phyloP scores from a whole-genome alignment of 2,888 invertebrate species.

The Dynastes tityus region DNA sequence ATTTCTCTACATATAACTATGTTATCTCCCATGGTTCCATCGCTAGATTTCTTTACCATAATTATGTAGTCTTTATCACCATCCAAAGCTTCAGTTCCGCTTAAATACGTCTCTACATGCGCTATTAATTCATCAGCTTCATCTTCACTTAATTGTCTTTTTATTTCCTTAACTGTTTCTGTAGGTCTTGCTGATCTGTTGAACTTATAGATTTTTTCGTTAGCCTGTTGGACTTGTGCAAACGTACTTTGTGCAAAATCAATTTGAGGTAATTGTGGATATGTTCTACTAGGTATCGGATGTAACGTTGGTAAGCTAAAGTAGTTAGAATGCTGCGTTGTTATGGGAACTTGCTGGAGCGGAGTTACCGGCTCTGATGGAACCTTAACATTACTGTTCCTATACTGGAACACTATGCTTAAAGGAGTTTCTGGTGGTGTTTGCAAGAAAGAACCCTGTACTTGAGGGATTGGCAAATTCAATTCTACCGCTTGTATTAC shows the following conservation, averaged over 20 bases:
- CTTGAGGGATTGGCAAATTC: slow-evolving; percentile 29
- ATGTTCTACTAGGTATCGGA: slow-evolving; percentile 43
- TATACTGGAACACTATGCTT: slow-evolving; percentile 31
- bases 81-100: slow-evolving; percentile 29
- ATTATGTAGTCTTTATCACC: slow-evolving; percentile 42
- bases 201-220: slow-evolving; percentile 21
- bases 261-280: slow-evolving; percentile 37
- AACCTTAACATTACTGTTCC: slow-evolving; percentile 29
- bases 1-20: slow-evolving; percentile 37
- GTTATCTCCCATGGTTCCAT: slow-evolving; percentile 31
- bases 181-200: slow-evolving; percentile 1
- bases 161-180: slow-evolving; percentile 35
- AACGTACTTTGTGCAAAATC: slow-evolving; percentile 36
- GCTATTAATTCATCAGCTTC: slow-evolving; percentile 36
- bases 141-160: slow-evolving; percentile 29
- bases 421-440: slow-evolving; percentile 46
- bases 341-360: slow-evolving; percentile 18
- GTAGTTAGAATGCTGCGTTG: slow-evolving; percentile 24
- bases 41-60: slow-evolving; percentile 34
- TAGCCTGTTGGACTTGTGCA: neutral
- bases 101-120: slow-evolving; percentile 37
- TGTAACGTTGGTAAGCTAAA: slow-evolving; percentile 36
- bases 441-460: slow-evolving; percentile 43
- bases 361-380: slow-evolving; percentile 36
- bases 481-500: slow-evolving; percentile 11